phyloP scores from a whole-genome alignment of 2,888 invertebrate genomes.

The Xestia rhomboidea region DNA sequence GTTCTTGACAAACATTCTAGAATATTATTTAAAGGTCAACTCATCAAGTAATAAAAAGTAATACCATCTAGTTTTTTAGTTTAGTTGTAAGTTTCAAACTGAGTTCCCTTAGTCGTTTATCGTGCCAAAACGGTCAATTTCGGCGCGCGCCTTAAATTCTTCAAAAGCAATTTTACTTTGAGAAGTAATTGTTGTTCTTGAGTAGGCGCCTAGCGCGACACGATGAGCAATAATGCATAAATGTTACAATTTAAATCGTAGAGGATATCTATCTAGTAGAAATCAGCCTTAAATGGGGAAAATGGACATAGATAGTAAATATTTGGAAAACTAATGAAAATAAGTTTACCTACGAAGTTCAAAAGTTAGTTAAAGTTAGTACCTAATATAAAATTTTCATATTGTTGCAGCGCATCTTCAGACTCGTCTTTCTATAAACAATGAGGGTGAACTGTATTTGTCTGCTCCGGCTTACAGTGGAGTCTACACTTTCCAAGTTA shows the following conservation, averaged over 20 bases:
- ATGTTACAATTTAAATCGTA: slow-evolving; percentile 11
- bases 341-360: not conserved
- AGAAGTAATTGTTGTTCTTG: slow-evolving; percentile 59
- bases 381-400: slow-evolving; percentile 21
- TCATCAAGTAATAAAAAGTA: not conserved
- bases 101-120: slow-evolving; percentile 15
- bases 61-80: not conserved
- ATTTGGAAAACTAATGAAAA: not conserved
- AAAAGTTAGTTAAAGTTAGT: no score
- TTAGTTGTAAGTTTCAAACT: slow-evolving; percentile 6
- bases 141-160: slow-evolving; percentile 65
- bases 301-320: not conserved
- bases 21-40: not conserved
- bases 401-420: slow-evolving; percentile 79
- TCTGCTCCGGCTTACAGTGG: slow-evolving; percentile 79
- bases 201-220: slow-evolving; percentile 44
- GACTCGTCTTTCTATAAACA: slow-evolving; percentile 78
- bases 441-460: slow-evolving; percentile 80
- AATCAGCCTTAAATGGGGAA: not conserved
- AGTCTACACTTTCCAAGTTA: slow-evolving; percentile 78
- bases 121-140: slow-evolving; percentile 17
- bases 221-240: not conserved
- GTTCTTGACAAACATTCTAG: not conserved
- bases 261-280: not conserved
- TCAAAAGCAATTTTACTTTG: slow-evolving; percentile 67